Evolutionary conservation across 2,888 invertebrate species (phyloP).

Genomic region (Parnassius orleans): DNA sequence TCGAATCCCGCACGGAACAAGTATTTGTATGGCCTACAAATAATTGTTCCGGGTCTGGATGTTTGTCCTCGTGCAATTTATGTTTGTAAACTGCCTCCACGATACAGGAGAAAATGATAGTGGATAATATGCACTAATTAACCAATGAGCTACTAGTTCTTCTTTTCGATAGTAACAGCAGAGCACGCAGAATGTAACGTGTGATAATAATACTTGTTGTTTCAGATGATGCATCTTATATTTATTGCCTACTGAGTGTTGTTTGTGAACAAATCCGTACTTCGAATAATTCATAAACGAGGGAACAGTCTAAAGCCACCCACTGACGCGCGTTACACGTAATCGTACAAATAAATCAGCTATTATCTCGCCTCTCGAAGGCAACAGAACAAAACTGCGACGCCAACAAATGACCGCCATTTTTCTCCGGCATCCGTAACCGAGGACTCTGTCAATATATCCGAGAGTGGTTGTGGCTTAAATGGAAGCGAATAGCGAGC

Average conservation of each 20-base stretch:
- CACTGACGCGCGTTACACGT: constrained; percentile 53
- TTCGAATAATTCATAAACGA: constrained; percentile 26
- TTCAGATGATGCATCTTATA: too few relatives aligned
- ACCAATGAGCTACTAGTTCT: too few relatives aligned
- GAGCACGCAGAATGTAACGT: too few relatives aligned
- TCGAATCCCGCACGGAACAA: too few relatives aligned
- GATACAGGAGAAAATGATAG: too few relatives aligned
- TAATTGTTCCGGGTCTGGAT: too few relatives aligned
- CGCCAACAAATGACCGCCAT: constrained; percentile 78
- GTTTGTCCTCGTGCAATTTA: too few relatives aligned
- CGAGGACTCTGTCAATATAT: constrained; percentile 80
- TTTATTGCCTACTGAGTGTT: not conserved
- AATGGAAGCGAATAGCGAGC: constrained; percentile 33
- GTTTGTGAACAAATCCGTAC: not conserved
- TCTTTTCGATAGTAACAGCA: too few relatives aligned
- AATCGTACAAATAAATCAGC: constrained; percentile 75
- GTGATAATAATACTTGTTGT: too few relatives aligned
- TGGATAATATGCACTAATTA: too few relatives aligned
- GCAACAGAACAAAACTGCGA: constrained; percentile 77
- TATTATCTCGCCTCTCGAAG: constrained; percentile 77
- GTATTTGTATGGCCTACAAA: too few relatives aligned
- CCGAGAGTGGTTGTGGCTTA: constrained; percentile 40
- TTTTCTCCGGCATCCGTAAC: constrained; percentile 74
- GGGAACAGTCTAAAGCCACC: constrained; percentile 34
- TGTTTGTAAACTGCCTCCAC: too few relatives aligned